Evolutionary conservation across 2,113 vertebrate species (phyloP).

Genomic region (Ciconia maguari): DNA sequence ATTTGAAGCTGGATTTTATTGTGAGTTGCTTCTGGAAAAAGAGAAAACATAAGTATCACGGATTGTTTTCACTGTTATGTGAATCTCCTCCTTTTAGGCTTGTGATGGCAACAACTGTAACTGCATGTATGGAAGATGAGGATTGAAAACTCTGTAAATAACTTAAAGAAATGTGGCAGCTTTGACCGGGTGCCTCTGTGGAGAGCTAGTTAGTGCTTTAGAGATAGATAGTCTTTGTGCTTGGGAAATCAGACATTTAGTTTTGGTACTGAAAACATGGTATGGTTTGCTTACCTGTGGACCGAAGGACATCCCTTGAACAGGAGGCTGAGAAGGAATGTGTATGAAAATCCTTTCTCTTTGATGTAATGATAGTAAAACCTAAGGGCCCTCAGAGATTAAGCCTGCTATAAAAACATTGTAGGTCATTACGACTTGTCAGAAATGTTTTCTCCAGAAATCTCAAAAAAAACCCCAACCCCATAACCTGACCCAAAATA

Average conservation of each 20-base stretch:
- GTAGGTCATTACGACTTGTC: not conserved
- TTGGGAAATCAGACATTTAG: not conserved
- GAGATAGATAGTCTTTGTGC: not conserved
- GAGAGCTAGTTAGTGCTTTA: not conserved
- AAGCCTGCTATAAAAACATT: not conserved
- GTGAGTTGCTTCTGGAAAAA: not conserved
- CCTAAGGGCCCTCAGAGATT: not conserved
- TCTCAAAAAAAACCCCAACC: not conserved
- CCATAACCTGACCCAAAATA: not conserved
- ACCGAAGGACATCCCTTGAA: not conserved
- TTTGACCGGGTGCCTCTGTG: not conserved
- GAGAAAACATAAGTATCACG: not conserved
- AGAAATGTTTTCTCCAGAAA: not conserved
- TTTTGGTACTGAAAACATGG: not conserved
- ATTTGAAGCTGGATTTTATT: not conserved
- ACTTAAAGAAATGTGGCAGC: not conserved
- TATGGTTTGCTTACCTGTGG: accelerated
- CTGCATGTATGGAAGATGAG: not conserved
- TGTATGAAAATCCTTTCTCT: not conserved
- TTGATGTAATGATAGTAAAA: not conserved
- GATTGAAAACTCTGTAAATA: not conserved
- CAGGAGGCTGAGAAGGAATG: not conserved
- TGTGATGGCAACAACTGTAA: not conserved
- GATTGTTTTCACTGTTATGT: not conserved
- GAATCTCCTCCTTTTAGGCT: not conserved